Evolutionary conservation across 2,113 vertebrate genomes (phyloP).

Genomic region (Ahaetulla prasina): DNA sequence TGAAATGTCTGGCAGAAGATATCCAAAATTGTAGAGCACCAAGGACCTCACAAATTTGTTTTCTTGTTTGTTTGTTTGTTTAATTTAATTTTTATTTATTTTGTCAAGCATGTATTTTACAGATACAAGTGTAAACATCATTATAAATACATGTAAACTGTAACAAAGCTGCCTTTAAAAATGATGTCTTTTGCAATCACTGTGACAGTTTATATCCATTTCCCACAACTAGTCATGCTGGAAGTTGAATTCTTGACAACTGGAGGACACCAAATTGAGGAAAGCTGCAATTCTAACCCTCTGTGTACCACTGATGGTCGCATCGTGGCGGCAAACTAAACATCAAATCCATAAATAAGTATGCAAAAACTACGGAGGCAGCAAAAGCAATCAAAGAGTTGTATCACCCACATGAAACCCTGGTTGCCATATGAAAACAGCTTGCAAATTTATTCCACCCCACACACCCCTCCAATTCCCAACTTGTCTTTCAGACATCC

Average conservation of each 20-base stretch:
- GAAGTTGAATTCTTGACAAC: neutral
- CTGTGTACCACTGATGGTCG: neutral
- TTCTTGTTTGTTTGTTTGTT: too few relatives aligned
- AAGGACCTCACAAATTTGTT: neutral
- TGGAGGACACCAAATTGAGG: neutral
- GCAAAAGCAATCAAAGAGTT: neutral
- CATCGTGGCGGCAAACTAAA: neutral
- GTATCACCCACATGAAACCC: neutral
- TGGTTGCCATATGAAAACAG: neutral
- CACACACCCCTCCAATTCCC: neutral
- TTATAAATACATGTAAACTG: too few relatives aligned
- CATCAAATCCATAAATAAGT: neutral
- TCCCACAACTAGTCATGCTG: neutral
- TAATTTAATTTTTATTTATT: too few relatives aligned
- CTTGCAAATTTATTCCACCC: neutral
- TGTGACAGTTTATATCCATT: neutral
- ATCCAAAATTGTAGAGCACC: fast-evolving
- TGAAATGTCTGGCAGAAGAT: neutral
- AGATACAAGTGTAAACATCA: too few relatives aligned
- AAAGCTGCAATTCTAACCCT: neutral
- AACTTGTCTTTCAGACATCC: neutral
- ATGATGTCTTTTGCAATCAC: neutral
- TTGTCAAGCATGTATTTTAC: too few relatives aligned
- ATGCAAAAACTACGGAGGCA: neutral
- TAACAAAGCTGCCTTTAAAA: neutral